Conservation (phyloP, 2,888 invertebrate species). For the Acrocyrtus sp. region DNA sequence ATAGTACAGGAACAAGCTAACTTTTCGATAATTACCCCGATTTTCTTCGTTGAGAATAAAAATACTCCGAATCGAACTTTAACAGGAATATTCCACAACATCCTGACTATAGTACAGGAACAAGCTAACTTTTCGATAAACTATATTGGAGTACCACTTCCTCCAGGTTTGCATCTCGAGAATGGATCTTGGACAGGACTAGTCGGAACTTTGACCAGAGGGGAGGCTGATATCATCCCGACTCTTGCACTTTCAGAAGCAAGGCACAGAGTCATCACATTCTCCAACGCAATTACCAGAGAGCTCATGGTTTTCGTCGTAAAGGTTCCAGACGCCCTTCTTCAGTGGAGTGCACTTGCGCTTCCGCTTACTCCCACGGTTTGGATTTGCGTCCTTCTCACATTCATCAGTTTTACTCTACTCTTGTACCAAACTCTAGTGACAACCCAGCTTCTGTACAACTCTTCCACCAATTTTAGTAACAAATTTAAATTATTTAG, state of each 20-base stretch:
- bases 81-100: not conserved
- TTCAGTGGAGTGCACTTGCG: not conserved
- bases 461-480: too few species aligned
- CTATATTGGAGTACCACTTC: not conserved
- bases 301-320: conserved; percentile 1
- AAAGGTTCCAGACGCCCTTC: not conserved
- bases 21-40: not conserved
- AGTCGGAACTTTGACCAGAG: conserved; percentile 29
- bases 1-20: too few species aligned
- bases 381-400: not conserved
- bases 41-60: conserved; percentile 10
- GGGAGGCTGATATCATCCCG: conserved; percentile 31
- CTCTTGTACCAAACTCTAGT: not conserved
- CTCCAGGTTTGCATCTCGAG: conserved; percentile 8
- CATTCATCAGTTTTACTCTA: not conserved
- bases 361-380: not conserved
- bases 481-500: not conserved
- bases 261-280: not conserved
- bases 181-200: conserved; percentile 54
- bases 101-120: not conserved
- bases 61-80: not conserved
- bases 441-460: too few species aligned
- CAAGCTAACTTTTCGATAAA: not conserved
- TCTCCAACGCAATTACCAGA: not conserved
- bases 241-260: not conserved